Conservation (phyloP, 2,888 invertebrate species). For the Ennomos erosarius region DNA sequence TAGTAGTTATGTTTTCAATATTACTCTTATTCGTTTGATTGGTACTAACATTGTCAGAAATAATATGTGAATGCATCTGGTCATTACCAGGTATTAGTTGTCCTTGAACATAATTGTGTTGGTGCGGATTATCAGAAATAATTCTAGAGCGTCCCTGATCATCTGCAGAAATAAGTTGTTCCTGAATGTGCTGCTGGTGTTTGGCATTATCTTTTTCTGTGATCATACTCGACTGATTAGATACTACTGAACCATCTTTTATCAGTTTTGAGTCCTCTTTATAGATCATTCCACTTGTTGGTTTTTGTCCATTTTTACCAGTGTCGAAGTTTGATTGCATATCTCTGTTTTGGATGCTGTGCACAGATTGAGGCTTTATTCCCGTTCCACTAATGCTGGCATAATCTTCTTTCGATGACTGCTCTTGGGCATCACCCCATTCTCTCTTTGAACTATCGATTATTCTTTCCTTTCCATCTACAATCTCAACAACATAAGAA, state of each 20-base stretch:
- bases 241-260: constrained; percentile 74
- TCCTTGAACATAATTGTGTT: constrained; percentile 65
- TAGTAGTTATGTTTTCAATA: constrained; percentile 40
- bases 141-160: constrained; percentile 41
- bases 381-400: constrained; percentile 84
- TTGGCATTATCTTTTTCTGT: constrained; percentile 73
- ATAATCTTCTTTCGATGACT: constrained; percentile 80
- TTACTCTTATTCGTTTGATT: constrained; percentile 38
- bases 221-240: constrained; percentile 68
- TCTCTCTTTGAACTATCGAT: constrained; percentile 86
- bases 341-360: constrained; percentile 81
- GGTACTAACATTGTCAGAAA: constrained; percentile 35
- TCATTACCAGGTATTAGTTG: constrained; percentile 52
- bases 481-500: constrained; percentile 87
- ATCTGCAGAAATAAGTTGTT: constrained; percentile 54
- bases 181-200: constrained; percentile 66
- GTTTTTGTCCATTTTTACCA: constrained; percentile 80
- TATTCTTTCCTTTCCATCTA: constrained; percentile 87
- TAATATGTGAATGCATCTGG: constrained; percentile 39
- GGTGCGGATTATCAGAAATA: constrained; percentile 41
- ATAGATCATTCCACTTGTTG: constrained; percentile 68
- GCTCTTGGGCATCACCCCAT: constrained; percentile 81
- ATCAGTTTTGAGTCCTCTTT: constrained; percentile 73
- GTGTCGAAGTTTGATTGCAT: constrained; percentile 84
- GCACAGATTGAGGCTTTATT: constrained; percentile 83